Conservation (phyloP, 2,113 vertebrate genomes). For the Gallinago jamesoni region DNA sequence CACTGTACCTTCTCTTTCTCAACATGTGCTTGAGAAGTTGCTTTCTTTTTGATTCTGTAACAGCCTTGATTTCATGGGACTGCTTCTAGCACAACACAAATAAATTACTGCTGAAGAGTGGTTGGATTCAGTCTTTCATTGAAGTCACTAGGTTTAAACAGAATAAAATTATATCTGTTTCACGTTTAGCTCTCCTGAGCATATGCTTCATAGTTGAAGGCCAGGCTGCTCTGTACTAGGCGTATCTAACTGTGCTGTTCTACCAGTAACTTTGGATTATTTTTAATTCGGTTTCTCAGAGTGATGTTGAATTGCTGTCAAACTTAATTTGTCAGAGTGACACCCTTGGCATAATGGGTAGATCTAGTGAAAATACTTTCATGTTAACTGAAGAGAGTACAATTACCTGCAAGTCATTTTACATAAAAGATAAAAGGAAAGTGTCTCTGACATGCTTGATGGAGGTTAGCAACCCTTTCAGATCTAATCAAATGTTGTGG, state of each 20-base stretch:
- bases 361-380: slow-evolving; percentile 33
- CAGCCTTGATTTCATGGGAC: neutral
- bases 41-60: neutral
- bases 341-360: neutral
- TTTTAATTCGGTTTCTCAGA: neutral
- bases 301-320: slow-evolving; percentile 15
- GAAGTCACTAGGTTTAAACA: neutral
- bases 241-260: neutral
- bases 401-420: slow-evolving; percentile 51
- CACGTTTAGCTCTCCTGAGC: neutral
- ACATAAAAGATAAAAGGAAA: slow-evolving; percentile 42
- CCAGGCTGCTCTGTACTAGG: neutral
- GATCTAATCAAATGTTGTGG: slow-evolving; percentile 1
- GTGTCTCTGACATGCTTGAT: neutral
- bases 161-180: neutral
- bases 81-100: neutral
- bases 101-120: neutral
- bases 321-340: slow-evolving; percentile 22
- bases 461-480: slow-evolving; percentile 24
- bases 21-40: neutral
- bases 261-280: neutral
- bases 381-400: slow-evolving; percentile 21
- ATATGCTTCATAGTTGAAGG: neutral
- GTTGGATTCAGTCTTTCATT: neutral
- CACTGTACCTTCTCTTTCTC: neutral